Evolutionary conservation across 2,888 invertebrate species (phyloP).

Genomic region (Acleris emargana): DNA sequence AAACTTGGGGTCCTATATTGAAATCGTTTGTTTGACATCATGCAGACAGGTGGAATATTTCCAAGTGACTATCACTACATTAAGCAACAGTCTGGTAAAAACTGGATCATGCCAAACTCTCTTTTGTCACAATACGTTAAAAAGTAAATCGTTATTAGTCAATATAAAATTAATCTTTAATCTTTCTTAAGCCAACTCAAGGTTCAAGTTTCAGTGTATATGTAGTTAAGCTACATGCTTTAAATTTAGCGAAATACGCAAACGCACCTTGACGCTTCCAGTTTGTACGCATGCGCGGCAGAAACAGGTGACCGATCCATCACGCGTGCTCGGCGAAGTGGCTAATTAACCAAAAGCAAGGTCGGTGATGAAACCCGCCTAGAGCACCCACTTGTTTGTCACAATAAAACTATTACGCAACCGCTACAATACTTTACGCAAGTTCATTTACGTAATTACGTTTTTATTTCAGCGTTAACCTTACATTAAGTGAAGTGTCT

Average conservation of each 20-base stretch:
- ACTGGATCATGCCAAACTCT: too few species aligned
- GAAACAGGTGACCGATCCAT: conserved; percentile 79
- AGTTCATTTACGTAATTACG: conserved; percentile 27
- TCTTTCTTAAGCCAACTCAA: too few species aligned
- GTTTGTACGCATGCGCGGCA: conserved; percentile 42
- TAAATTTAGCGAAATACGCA: not conserved
- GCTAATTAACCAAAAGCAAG: conserved; percentile 80
- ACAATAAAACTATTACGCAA: conserved; percentile 63
- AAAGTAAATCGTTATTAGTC: too few species aligned
- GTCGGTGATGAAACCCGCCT: conserved; percentile 73
- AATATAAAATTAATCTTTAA: too few species aligned
- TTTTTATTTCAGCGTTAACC: conserved; percentile 3
- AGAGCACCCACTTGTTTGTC: conserved; percentile 63
- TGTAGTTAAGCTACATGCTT: too few species aligned
- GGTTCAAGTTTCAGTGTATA: too few species aligned
- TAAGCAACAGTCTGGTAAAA: too few species aligned
- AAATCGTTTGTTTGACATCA: too few species aligned
- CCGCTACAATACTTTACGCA: conserved; percentile 36
- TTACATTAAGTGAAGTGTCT: conserved; percentile 8
- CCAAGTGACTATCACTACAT: too few species aligned
- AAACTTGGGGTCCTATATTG: too few species aligned
- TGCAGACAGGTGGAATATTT: too few species aligned
- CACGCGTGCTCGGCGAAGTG: conserved; percentile 69
- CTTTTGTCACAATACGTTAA: too few species aligned
- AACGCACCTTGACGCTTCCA: conserved; percentile 40